Evolutionary conservation across 2,888 invertebrate genomes (phyloP), one percentile per base, ranked within the genome.

Genomic region (Oscheius sp.): DNA sequence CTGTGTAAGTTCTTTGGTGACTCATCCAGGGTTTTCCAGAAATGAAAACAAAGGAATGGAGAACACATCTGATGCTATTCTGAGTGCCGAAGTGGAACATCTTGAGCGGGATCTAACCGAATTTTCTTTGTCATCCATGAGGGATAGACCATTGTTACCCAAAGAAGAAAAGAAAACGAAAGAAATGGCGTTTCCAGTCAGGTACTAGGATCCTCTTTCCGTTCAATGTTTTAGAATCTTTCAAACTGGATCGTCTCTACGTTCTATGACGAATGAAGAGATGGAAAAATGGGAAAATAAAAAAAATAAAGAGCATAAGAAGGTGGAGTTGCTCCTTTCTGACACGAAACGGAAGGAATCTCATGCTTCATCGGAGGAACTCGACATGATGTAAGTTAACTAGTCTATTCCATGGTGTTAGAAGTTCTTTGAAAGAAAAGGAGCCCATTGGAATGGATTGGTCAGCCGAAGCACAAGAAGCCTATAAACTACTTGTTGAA

Each of bases 401-500:
- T n/a, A n/a, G n/a, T n/a, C n/a, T n/a, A n/a, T 14, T 59, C 59
- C 3, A 28, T 44, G 20, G 44, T 41, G 59, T 54, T 24, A 41
- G 41, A 12, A 12, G 12, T 6, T 6, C 12, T 22, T 28, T 59
- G 41, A 41, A 30, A 41, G 41, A 28, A 26, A 41, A 44, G n/a
- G 44, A 59, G 17, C 26, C 26, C 12, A 30, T 44, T 26, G 8
- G 17, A 5, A 20, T 44, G 9, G 78, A 59, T 64, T 84, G 74
- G 80, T 75, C 74, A 24, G 70, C 67, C 33, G 85, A 77, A 65
- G 84, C 94, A 51, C 94, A 93, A 86, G 91, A 92, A 84, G 96
- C 94, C 0, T 97, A 97, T 89, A 92, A 93, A 84, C 92, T 93
- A 81, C 89, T 97, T 61, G 94, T 97, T 64, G 94, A 95, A 66